These are phyloP conservation scores for Myotis pilosus DNA, from an alignment of 2,797 vertebrate species.

Conservation along the genomic window DNA sequence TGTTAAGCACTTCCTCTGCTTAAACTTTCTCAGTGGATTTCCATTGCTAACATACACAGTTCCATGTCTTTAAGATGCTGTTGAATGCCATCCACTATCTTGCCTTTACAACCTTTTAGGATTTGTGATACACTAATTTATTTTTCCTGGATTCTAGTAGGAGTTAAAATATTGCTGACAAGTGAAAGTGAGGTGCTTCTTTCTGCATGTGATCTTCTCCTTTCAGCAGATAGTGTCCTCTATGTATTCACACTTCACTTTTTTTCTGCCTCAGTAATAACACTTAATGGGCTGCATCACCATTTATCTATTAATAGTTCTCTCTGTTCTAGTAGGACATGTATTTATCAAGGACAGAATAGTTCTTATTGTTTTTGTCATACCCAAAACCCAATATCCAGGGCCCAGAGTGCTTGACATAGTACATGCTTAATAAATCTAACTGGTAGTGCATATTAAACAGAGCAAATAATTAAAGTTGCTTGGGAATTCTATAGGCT, in stretches of 20 bases:
- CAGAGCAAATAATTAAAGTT: background rate
- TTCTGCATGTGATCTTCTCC: background rate
- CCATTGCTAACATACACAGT: background rate
- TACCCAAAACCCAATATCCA: background rate
- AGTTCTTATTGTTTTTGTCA: conserved; percentile 22
- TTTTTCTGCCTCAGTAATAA: conserved; percentile 21
- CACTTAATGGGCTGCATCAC: background rate
- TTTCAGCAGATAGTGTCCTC: background rate
- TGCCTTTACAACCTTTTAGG: background rate
- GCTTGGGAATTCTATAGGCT: background rate
- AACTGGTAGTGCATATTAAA: background rate
- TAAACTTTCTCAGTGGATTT: background rate
- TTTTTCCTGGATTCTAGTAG: background rate
- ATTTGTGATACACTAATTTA: conserved; percentile 29
- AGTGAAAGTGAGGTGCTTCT: background rate
- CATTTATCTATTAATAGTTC: conserved; percentile 16
- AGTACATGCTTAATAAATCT: conserved; percentile 36
- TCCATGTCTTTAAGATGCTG: background rate
- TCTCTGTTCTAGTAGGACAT: background rate
- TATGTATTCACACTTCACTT: background rate
- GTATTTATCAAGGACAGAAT: background rate
- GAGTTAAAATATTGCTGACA: conserved; percentile 32
- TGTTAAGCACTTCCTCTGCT: background rate
- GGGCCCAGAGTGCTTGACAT: background rate
- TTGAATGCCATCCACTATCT: background rate